Evolutionary conservation across 1,140 invertebrate genomes (phyloP).

Genomic region (Formica exsecta): DNA sequence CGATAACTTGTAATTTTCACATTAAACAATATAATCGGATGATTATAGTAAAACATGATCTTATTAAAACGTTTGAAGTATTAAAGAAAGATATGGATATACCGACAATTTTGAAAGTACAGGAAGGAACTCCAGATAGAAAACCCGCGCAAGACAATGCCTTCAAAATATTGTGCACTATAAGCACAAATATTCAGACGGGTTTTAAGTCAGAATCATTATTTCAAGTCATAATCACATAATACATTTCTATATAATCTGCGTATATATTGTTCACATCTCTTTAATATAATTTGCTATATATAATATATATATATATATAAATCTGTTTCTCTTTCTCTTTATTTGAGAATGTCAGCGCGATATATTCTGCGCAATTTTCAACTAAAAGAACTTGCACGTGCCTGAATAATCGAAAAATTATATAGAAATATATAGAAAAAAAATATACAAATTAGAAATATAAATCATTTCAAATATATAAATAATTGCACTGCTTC

Average conservation of each 20-base stretch:
- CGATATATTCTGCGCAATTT: neutral
- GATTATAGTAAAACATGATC: neutral
- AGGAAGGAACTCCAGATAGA: constrained; percentile 8
- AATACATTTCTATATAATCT: constrained; percentile 42
- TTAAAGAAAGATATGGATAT: constrained; percentile 9
- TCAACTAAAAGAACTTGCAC: constrained; percentile 6
- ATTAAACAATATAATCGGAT: neutral
- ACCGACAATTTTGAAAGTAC: neutral
- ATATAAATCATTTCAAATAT: neutral
- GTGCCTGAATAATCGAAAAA: constrained; percentile 7
- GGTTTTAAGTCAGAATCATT: constrained; percentile 35
- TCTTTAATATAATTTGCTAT: constrained; percentile 27
- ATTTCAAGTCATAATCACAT: constrained; percentile 4
- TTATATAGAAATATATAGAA: constrained; percentile 22
- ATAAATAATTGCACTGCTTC: constrained; percentile 63
- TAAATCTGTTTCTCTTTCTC: constrained; percentile 10
- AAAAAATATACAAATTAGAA: neutral
- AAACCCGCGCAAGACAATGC: neutral
- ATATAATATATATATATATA: constrained; percentile 16
- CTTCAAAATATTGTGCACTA: constrained; percentile 21
- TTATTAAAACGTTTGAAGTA: neutral
- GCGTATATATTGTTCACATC: constrained; percentile 33
- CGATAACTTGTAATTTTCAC: neutral
- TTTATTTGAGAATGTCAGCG: constrained; percentile 1
- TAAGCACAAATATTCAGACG: constrained; percentile 27